Conservation (phyloP, 2,113 vertebrate species). For the Cyprinodon variegatus region DNA sequence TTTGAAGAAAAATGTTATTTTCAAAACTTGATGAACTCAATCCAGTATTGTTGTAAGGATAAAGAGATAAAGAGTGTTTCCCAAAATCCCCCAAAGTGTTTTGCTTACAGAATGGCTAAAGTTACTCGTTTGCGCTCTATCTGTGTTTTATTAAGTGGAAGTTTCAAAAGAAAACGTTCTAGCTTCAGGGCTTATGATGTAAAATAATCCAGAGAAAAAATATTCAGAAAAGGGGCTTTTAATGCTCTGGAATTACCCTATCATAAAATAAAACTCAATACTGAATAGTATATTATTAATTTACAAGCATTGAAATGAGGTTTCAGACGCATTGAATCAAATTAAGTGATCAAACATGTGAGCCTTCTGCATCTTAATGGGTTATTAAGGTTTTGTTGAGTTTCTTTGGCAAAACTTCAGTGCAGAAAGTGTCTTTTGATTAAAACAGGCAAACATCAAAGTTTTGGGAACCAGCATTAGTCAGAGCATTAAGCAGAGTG, state of each 20-base stretch:
- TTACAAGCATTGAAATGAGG: constrained; percentile 12
- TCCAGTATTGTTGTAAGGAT: neutral
- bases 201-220: neutral
- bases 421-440: neutral
- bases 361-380: neutral
- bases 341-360: neutral
- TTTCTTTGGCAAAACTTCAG: neutral
- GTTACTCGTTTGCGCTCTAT: neutral
- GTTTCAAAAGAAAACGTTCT: neutral
- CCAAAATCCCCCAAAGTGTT: no score
- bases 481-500: neutral
- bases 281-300: neutral
- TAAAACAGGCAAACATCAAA: neutral
- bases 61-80: constrained; percentile 12
- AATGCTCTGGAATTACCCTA: neutral
- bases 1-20: neutral
- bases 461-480: neutral
- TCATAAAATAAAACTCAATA: neutral
- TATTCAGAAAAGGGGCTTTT: neutral
- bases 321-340: constrained; percentile 10
- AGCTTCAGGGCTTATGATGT: neutral
- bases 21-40: neutral
- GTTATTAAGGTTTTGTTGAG: neutral
- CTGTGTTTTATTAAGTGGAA: neutral
- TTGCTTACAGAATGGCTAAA: neutral